Base-by-base conservation (phyloP, 92 coral and sea anemone species). In the Hydrozoanthus gracilis region DNA sequence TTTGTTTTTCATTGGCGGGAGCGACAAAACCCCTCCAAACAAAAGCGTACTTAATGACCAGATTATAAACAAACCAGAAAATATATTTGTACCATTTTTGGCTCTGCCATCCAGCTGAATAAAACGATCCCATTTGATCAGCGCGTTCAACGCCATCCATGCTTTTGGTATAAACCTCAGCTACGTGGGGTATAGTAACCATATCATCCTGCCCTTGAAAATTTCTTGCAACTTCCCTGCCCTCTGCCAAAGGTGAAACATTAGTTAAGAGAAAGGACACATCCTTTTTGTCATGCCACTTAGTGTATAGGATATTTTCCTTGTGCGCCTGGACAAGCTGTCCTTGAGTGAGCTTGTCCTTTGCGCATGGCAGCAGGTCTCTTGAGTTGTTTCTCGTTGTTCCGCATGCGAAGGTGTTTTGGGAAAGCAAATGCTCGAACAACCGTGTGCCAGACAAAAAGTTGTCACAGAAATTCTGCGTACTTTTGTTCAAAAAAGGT, bases 261-360 rank as follows among this genome's bases (percentile, higher is more conserved):
- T 88, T 82, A 60, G 91, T 70, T 0, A 84, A 88, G 1, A 88
- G 16, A 16, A 88, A 73, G 51, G 83, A 35, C 16, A 88, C 69
- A 44, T 88, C 91, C 76, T 83, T 17, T 44, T 88, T 88, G 72
- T 88, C 88, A 50, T 80, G 87, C 82, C 87, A 82, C 61, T 88
- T 80, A 7, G 86, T 87, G 47, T 39, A 78, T 35, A 87, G 46
- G 46, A 87, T 7, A 15, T 69, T 68, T 10, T 84, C 91, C 3
- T 55, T 61, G 52, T 88, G 91, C 6, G 61, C 49, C 15, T 7
- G 14, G n/a, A 88, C 83, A 18, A 44, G 64, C 70, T 88, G 83
- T 55, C 88, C 91, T 74, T 75, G 82, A 20, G 50, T 61, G 8
- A 90, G 78, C 51, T 90, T 90, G n/a, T 55, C 76, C 68, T 87